phyloP scores from a whole-genome alignment of 35 echinoderm and acorn worm species.

The Hemicentrotus pulcherrimus region DNA sequence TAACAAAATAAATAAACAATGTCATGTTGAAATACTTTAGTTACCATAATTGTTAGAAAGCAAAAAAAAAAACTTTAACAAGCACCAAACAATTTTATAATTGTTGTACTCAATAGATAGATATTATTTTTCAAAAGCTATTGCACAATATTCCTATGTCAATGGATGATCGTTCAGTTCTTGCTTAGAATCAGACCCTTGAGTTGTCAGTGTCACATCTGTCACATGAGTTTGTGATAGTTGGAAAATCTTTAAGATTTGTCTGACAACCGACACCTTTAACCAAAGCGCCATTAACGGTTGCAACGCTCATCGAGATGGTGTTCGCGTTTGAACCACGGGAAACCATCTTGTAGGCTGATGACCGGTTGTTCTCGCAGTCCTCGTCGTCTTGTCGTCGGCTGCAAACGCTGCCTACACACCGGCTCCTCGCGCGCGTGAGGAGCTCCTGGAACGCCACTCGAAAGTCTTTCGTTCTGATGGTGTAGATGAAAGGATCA shows the following conservation, averaged over 20 bases:
- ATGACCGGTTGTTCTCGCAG: not conserved
- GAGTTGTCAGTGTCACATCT: not conserved
- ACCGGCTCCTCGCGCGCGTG: not conserved
- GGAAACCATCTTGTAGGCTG: not conserved
- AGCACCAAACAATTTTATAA: too few species aligned
- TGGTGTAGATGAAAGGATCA: slow-evolving; percentile 38
- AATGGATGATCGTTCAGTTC: not conserved
- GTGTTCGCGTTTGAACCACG: not conserved
- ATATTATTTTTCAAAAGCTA: too few species aligned
- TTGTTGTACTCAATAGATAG: too few species aligned
- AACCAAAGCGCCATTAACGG: not conserved
- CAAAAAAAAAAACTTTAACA: too few species aligned
- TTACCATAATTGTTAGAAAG: too few species aligned
- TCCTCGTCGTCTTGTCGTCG: not conserved
- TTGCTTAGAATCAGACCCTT: not conserved
- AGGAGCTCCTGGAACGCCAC: not conserved
- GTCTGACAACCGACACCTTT: not conserved
- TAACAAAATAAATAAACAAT: too few species aligned
- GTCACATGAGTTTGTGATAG: not conserved
- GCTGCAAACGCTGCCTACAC: not conserved
- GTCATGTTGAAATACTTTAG: too few species aligned
- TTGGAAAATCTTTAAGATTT: not conserved
- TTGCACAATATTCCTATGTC: not conserved
- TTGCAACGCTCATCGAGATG: not conserved
- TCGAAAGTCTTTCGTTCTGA: slow-evolving; percentile 32